A percentile compares a stretch with the other conserved stretches of the same genome.
Evolutionary conservation across 2,888 invertebrate genomes (phyloP).

Genomic region (Dynastes grantii): DNA sequence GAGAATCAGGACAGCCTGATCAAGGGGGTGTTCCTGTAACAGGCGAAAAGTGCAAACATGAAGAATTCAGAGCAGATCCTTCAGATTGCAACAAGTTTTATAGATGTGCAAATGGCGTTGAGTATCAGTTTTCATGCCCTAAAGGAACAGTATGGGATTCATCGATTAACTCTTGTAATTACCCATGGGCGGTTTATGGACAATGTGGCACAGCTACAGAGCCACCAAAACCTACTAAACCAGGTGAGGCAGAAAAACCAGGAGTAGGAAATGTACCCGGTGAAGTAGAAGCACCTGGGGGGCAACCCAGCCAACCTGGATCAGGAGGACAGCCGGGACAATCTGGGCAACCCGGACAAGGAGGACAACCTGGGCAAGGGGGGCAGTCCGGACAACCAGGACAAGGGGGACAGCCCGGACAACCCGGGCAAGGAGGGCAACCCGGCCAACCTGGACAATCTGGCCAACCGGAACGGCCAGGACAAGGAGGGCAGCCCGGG

Average conservation of each 20-base stretch:
- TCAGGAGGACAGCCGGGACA: slow-evolving; percentile 53
- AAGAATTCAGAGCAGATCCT: slow-evolving; percentile 70
- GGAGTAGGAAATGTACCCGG: too few relatives aligned
- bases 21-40: slow-evolving; percentile 7
- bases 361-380: slow-evolving; percentile 60
- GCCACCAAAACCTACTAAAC: slow-evolving; percentile 26
- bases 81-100: slow-evolving; percentile 49
- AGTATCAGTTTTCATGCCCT: slow-evolving; percentile 61
- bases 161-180: slow-evolving; percentile 44
- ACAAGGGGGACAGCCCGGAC: slow-evolving; percentile 64
- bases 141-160: slow-evolving; percentile 70
- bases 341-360: slow-evolving; percentile 59
- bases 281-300: too few relatives aligned
- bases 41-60: slow-evolving; percentile 24
- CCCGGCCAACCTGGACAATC: slow-evolving; percentile 43
- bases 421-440: slow-evolving; percentile 63
- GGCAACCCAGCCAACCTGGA: slow-evolving; percentile 43
- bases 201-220: slow-evolving; percentile 52
- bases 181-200: slow-evolving; percentile 43
- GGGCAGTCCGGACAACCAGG: slow-evolving; percentile 52
- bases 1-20: neutral
- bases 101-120: slow-evolving; percentile 77
- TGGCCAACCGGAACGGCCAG: slow-evolving; percentile 68
- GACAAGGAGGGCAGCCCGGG: slow-evolving; percentile 54
- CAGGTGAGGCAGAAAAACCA: too few relatives aligned